A percentile compares a stretch with the other conserved stretches of the same genome.
Conservation (phyloP, 2,888 invertebrate species). For the Hypomecis atomaria region DNA sequence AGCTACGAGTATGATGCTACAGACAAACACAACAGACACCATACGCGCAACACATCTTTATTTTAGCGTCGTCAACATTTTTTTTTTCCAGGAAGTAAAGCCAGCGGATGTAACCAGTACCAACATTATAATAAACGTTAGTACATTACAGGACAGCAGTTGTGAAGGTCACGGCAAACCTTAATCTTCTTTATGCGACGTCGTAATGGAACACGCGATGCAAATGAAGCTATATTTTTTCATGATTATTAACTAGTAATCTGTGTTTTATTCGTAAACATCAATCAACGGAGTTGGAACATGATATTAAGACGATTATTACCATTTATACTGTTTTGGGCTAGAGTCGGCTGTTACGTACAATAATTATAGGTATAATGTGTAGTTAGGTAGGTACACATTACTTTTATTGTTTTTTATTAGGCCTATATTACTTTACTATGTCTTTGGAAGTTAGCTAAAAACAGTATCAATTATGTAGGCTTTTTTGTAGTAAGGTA, state of each 20-base stretch:
- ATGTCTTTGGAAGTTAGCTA: background rate
- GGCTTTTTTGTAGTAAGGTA: no score
- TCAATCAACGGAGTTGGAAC: constrained; percentile 33
- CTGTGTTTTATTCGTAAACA: constrained; percentile 41
- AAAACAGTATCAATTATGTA: background rate
- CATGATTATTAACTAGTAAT: constrained; percentile 43
- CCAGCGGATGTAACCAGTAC: background rate
- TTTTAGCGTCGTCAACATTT: no score
- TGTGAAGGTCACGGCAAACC: constrained; percentile 72
- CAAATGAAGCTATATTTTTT: constrained; percentile 55
- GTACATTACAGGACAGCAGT: constrained; percentile 51
- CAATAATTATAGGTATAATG: no score
- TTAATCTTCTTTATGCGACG: constrained; percentile 73
- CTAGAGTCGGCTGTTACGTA: background rate
- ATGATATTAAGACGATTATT: constrained; percentile 11
- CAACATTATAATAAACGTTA: constrained; percentile 54
- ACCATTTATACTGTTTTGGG: background rate
- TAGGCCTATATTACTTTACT: background rate
- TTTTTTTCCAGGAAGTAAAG: constrained; percentile 7
- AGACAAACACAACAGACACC: background rate
- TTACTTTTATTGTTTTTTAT: no score
- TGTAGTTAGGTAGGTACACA: no score
- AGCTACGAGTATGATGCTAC: no score
- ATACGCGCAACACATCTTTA: background rate
- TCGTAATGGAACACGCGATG: constrained; percentile 65